phyloP scores from a whole-genome alignment of 64 coral and sea anemone species.

The Actinia equina region DNA sequence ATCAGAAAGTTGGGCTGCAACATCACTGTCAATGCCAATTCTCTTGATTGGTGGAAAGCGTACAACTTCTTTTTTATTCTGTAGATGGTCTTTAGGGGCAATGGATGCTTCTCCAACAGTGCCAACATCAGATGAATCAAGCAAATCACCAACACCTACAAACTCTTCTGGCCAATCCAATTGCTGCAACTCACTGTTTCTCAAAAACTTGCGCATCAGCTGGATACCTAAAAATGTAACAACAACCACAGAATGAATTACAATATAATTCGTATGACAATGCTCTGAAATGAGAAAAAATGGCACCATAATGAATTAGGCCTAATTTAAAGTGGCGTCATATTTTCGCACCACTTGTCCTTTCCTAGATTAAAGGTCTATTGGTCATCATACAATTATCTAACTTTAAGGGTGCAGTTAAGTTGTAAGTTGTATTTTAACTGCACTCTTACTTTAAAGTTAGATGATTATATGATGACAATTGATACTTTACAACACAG shows the following conservation, averaged over 20 bases:
- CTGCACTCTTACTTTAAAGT: no score
- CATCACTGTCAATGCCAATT: not conserved
- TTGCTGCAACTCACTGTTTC: not conserved
- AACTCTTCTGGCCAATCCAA: not conserved
- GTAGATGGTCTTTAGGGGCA: not conserved
- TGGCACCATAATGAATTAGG: no score
- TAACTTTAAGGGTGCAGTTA: no score
- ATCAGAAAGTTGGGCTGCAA: not conserved
- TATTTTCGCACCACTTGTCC: no score
- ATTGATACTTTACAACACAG: no score
- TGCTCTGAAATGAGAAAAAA: no score
- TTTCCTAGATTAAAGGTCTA: no score
- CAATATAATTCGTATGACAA: no score
- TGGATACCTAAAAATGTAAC: slow-evolving; percentile 1
- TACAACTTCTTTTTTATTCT: not conserved
- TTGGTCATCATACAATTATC: no score
- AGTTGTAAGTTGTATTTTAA: no score
- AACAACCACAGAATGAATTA: not conserved
- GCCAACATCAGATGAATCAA: not conserved
- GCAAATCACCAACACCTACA: not conserved
- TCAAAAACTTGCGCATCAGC: slow-evolving; percentile 20
- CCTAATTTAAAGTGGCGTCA: no score
- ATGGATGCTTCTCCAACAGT: not conserved
- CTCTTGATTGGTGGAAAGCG: not conserved
- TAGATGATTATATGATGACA: no score